Conservation (phyloP, 2,888 invertebrate genomes). For the Papilio protenor region DNA sequence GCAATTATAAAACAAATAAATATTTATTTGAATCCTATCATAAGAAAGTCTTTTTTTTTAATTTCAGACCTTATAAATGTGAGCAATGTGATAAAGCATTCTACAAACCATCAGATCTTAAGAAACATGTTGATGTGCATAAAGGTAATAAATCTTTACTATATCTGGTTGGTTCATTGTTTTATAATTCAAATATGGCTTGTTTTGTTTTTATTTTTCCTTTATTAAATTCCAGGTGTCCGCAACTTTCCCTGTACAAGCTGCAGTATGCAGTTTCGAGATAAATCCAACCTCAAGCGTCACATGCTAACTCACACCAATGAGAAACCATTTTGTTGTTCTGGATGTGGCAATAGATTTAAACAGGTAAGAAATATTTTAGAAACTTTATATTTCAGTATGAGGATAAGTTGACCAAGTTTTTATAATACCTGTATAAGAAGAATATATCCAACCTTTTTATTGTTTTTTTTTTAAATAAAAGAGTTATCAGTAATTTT, state of each 20-base stretch:
- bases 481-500: too few relatives aligned
- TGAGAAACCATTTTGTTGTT: conserved; percentile 67
- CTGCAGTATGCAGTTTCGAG: conserved; percentile 65
- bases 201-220: too few relatives aligned
- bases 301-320: conserved; percentile 67
- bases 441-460: too few relatives aligned
- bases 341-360: conserved; percentile 66
- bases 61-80: conserved; percentile 76
- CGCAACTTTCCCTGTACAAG: conserved; percentile 59
- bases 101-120: conserved; percentile 72
- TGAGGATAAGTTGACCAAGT: too few relatives aligned
- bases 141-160: conserved; percentile 55
- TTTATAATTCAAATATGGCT: neutral
- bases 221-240: conserved; percentile 57
- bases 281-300: conserved; percentile 71
- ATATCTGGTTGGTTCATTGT: neutral
- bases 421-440: too few relatives aligned
- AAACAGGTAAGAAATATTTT: conserved; percentile 61
- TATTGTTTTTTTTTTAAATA: too few relatives aligned
- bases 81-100: conserved; percentile 73
- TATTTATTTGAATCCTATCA: too few relatives aligned
- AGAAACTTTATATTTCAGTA: neutral
- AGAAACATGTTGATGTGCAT: conserved; percentile 71
- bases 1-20: too few relatives aligned
- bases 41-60: neutral